Percentiles rank a stretch among this genome's conserved stretches.
Evolutionary conservation across 2,113 vertebrate species (phyloP).

Genomic region (Brevimyrus niger): DNA sequence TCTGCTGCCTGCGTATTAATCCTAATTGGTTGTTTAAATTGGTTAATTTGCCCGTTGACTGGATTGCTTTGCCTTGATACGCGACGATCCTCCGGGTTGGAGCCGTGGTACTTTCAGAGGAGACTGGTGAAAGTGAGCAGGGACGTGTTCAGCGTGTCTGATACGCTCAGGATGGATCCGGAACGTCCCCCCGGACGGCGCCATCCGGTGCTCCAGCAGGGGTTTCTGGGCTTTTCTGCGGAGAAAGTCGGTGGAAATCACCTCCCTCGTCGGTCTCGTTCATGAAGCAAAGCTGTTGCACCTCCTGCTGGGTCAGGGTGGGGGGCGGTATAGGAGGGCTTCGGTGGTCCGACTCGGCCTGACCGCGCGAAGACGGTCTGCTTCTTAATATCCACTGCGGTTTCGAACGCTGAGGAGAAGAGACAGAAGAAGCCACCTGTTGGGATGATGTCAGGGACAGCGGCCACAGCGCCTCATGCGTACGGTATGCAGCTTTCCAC

Average conservation of each 20-base stretch:
- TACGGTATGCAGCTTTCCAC: neutral
- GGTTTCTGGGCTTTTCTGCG: neutral
- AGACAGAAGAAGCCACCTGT: neutral
- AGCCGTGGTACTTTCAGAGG: neutral
- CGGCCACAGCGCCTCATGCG: neutral
- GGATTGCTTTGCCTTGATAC: neutral
- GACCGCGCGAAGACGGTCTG: neutral
- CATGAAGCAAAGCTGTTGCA: neutral
- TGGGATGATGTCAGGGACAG: neutral
- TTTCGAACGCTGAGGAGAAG: neutral
- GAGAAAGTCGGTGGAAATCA: neutral
- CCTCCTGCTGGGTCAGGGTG: neutral
- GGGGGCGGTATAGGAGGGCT: neutral
- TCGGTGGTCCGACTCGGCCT: neutral
- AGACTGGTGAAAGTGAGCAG: neutral
- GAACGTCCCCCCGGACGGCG: neutral
- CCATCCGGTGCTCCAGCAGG: neutral
- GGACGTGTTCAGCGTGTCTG: neutral
- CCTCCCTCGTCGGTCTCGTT: neutral
- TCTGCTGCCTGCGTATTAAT: neutral
- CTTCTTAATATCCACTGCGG: neutral
- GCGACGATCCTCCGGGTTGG: neutral
- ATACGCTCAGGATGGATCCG: neutral
- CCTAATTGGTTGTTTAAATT: neutral
- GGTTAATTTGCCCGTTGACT: neutral